Base-by-base conservation (phyloP, 2,888 invertebrate genomes). In the Macrosiphum euphorbiae region DNA sequence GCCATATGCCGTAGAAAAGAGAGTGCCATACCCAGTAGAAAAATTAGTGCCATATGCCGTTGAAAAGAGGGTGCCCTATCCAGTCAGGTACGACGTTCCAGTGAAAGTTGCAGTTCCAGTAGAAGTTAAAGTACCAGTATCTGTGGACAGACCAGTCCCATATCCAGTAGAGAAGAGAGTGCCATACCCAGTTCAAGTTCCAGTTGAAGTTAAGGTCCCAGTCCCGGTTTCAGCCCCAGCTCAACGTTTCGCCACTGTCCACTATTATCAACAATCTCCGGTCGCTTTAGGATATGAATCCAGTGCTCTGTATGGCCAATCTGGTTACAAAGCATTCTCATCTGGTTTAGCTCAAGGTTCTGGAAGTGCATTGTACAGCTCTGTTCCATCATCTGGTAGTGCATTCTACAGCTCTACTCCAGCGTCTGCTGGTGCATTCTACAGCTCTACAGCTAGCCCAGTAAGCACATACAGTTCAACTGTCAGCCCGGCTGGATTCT, bases 221-320 rank as follows among this genome's bases (percentile, higher is more conserved):
- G 98, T 98, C 2, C 97, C 97, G 94, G 98, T 98, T 95, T 97
- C 97, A 87, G 97, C 98, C 95, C 98, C 98, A 26, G 90, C 90
- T 35, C 94, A 93, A 58, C 94, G 90, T 88, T 92, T 92, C 78
- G 92, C 92, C 88, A 94, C 92, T 24, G 94, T 94, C 20, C 94
- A 94, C 58, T 92, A 92, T 84, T 92, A 92, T 35, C 92, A 92
- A 78, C 88, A 88, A 52, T 52, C 52, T 24, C 91, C 91, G 7
- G 86, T 24, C 3, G 85, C 28, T 86, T 41, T 91, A 26, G 88
- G 88, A 44, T 92, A 88, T 67, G 61, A 88, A 61, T 78, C 78
- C 35, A 26, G 35, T n/a, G 87, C 47, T n/a, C 13, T 86, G 24
- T 8, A n/a, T 20, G 92, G 92, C 5, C 55, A 87, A 47, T 61